phyloP scores from a whole-genome alignment of 2,888 invertebrate genomes.

The Endotricha flammealis region DNA sequence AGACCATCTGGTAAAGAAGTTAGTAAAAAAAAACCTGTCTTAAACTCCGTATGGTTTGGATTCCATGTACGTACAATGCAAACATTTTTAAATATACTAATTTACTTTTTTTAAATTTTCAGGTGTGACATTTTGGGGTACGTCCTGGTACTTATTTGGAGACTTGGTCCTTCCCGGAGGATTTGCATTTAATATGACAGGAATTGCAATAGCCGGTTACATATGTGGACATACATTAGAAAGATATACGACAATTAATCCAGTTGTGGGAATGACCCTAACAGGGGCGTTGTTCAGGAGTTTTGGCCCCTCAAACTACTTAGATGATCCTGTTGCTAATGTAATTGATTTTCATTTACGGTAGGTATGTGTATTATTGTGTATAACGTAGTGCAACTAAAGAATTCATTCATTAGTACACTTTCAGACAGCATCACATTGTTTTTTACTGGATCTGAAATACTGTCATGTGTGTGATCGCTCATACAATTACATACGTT shows the following conservation, averaged over 20 bases:
- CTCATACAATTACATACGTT: no score
- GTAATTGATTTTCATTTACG: conserved; percentile 65
- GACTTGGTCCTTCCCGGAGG: conserved; percentile 51
- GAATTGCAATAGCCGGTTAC: conserved; percentile 53
- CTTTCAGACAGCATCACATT: no score
- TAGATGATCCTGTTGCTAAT: conserved; percentile 50
- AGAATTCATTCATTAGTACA: no score
- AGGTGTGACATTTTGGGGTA: conserved; percentile 59
- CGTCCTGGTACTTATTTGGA: conserved; percentile 55
- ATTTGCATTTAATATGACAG: conserved; percentile 52
- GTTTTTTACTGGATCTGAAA: no score
- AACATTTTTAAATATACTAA: no score
- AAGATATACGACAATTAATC: conserved; percentile 57
- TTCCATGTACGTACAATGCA: no score
- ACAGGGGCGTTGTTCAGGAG: conserved; percentile 59
- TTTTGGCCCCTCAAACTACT: conserved; percentile 47
- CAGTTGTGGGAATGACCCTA: conserved; percentile 66
- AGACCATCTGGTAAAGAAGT: no score
- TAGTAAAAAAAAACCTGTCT: no score
- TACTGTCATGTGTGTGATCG: no score
- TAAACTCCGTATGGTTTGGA: no score
- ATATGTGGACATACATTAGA: conserved; percentile 60
- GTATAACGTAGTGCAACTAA: no score
- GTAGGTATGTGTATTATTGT: conserved; percentile 30
- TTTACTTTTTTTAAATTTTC: no score